A percentile compares a stretch with the other conserved stretches of the same genome.
phyloP scores from a whole-genome alignment of 2,797 vertebrate species.

The Gouania willdenowi region DNA sequence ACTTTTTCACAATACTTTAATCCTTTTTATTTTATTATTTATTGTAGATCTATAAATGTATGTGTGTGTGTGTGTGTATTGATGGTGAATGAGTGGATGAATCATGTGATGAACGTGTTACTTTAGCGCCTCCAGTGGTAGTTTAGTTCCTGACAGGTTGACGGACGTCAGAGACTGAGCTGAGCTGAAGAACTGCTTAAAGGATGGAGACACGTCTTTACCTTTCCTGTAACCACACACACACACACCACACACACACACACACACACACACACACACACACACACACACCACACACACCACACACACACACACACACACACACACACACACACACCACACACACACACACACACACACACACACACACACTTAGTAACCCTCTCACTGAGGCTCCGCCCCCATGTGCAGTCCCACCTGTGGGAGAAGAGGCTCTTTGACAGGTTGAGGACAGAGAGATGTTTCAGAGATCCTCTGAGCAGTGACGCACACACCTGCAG shows the following conservation, averaged over 20 bases:
- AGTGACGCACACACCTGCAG: conserved; percentile 85
- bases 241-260: too few relatives aligned
- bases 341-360: background rate
- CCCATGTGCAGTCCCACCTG: conserved; percentile 84
- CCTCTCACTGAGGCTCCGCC: too few relatives aligned
- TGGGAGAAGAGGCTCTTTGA: conserved; percentile 88
- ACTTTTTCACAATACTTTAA: too few relatives aligned
- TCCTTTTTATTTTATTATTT: too few relatives aligned
- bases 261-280: too few relatives aligned
- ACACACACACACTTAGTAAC: too few relatives aligned
- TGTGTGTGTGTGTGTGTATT: too few relatives aligned
- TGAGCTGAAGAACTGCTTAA: conserved; percentile 93
- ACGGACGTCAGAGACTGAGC: conserved; percentile 83
- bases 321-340: too few relatives aligned
- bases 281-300: too few relatives aligned
- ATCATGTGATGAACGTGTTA: conserved; percentile 49
- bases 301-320: background rate
- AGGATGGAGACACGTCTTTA: conserved; percentile 86
- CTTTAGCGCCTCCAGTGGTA: conserved; percentile 91
- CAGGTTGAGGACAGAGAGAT: conserved; percentile 86
- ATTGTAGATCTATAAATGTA: too few relatives aligned
- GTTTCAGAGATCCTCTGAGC: conserved; percentile 86
- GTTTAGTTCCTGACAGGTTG: conserved; percentile 87
- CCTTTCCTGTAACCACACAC: conserved; percentile 82
- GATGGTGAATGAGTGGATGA: too few relatives aligned